phyloP scores from a whole-genome alignment of 1,140 invertebrate species.

The Heliconius himera region DNA sequence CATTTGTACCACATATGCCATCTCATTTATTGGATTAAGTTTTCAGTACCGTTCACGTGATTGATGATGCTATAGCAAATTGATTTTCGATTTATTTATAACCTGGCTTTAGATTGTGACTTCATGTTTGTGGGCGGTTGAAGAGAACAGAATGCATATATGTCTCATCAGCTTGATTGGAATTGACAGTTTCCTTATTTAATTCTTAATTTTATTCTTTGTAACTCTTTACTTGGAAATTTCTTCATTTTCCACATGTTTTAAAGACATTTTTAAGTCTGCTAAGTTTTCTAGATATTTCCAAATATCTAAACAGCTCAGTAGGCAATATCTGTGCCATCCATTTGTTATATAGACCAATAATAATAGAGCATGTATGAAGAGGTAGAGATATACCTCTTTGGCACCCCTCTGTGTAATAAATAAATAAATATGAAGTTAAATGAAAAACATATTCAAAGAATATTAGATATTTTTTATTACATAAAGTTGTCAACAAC shows the following conservation, averaged over 20 bases:
- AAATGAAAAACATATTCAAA: too few species aligned
- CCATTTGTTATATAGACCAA: too few species aligned
- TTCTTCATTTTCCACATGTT: not conserved
- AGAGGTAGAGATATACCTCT: too few species aligned
- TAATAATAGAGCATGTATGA: too few species aligned
- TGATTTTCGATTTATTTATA: conserved; percentile 31
- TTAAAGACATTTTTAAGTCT: too few species aligned
- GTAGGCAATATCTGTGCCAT: too few species aligned
- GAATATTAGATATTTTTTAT: too few species aligned
- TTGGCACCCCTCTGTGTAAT: too few species aligned
- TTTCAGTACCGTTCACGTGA: conserved; percentile 32
- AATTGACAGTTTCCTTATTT: not conserved
- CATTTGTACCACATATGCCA: conserved; percentile 26
- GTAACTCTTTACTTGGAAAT: too few species aligned
- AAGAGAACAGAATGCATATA: not conserved
- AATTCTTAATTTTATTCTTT: not conserved
- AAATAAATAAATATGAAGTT: too few species aligned
- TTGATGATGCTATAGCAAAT: conserved; percentile 29
- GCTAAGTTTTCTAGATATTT: too few species aligned
- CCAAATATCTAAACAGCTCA: too few species aligned
- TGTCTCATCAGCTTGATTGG: not conserved
- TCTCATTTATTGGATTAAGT: conserved; percentile 39
- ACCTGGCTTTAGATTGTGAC: conserved; percentile 13
- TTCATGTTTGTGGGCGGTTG: not conserved
- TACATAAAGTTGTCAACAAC: not conserved